Base-by-base conservation (phyloP, 2,113 vertebrate species). In the Phalacrocorax pelagicus region DNA sequence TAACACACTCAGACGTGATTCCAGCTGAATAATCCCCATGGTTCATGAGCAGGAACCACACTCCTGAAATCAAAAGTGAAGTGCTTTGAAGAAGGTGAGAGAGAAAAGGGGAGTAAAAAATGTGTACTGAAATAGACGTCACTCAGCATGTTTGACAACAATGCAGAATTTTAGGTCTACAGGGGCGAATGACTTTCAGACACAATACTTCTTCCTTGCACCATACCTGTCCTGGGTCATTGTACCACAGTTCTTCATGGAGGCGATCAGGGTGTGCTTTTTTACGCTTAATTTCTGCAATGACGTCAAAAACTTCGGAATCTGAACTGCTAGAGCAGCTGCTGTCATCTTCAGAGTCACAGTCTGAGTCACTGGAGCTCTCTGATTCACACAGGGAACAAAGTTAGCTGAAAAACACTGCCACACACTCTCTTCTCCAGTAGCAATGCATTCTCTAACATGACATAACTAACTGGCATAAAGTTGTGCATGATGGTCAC, bases 161-260 rank as follows among this genome's bases (percentile, higher is more conserved):
- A 30, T 1, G 3, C 21, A 55, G 30, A 79, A 84, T 46, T 88
- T 66, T 69, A 36, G 6, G 40, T 46, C 46, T 72, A 38, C 15
- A 17, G 15, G 2, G 36, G 4, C 79, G 24, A 87, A 65, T 8
- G 20, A 40, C 32, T 47, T 72, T 42, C 34, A 40, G 22, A 66
- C 5, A 66, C 7, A 17, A 36, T 16, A 30, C 30, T 44, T 49
- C 66, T 73, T 61, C 27, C 46, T 55, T 17, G n/a, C 38, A 52
- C 15, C 30, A 2, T 55, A 99, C 99, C 99, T 99, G 99, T 73
- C 99, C 99, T 0, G 99, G 99, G 97, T 99, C 99, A 42, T 99
- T 99, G 98, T 99, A 99, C 99, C 99, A 99, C 40, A 99, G 98
- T 88, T 99, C 99, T 63, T 99, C 99, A 0, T 99, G 99, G 42